A percentile compares a stretch with the other conserved stretches of the same genome.
Evolutionary conservation across 2,888 invertebrate species (phyloP).

Genomic region (Drosophila limbata): DNA sequence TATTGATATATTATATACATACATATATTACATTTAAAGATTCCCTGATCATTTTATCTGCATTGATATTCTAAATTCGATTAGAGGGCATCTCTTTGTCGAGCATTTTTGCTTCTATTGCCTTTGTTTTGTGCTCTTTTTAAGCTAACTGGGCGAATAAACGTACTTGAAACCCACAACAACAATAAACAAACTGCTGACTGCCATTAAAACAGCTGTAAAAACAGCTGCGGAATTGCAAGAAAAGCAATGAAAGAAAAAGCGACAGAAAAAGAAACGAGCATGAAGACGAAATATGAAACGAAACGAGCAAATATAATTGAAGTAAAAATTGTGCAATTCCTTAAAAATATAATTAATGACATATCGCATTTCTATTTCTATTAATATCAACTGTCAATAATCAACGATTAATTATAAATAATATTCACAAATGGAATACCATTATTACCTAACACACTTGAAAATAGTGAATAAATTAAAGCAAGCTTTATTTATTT

Average conservation of each 20-base stretch:
- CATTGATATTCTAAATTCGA: not conserved
- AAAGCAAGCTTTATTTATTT: too few relatives aligned
- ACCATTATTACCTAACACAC: too few relatives aligned
- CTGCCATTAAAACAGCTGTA: slow-evolving; percentile 58
- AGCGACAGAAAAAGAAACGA: slow-evolving; percentile 1
- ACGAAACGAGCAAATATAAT: slow-evolving; percentile 11
- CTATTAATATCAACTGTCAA: not conserved
- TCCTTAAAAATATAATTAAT: not conserved
- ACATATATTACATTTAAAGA: too few relatives aligned
- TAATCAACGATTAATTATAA: not conserved
- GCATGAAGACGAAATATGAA: not conserved
- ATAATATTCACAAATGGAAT: not conserved
- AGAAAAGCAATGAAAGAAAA: not conserved
- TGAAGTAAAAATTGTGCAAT: not conserved
- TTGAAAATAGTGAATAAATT: too few relatives aligned
- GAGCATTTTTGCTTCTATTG: not conserved
- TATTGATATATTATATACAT: too few relatives aligned
- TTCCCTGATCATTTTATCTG: too few relatives aligned
- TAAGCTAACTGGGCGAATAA: slow-evolving; percentile 22
- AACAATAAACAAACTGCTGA: slow-evolving; percentile 40
- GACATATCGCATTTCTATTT: not conserved
- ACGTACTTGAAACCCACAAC: slow-evolving; percentile 21
- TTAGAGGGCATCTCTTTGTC: not conserved
- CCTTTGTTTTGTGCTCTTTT: not conserved
- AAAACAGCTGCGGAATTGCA: slow-evolving; percentile 56